These are phyloP conservation scores for Pseudolycoriella hygida DNA, from an alignment of 2,888 invertebrate genomes.

Conservation along the genomic window DNA sequence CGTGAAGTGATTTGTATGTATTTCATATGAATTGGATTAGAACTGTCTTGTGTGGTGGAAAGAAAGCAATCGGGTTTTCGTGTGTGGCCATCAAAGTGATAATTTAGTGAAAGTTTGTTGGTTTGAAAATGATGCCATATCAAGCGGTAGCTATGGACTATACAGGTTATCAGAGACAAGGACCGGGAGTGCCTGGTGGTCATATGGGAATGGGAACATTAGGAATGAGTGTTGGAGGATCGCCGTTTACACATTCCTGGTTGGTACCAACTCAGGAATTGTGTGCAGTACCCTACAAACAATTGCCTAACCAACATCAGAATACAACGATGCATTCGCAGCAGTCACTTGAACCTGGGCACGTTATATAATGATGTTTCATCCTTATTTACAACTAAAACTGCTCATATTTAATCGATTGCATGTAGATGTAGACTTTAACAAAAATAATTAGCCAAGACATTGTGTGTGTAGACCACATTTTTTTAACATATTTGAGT, in stretches of 20 bases:
- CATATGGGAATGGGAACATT: constrained; percentile 33
- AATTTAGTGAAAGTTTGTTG: not conserved
- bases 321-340: constrained; percentile 25
- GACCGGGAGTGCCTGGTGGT: constrained; percentile 22
- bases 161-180: constrained; percentile 47
- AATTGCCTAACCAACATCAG: constrained; percentile 33
- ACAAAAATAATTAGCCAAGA: too few relatives aligned
- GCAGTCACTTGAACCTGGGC: constrained; percentile 66
- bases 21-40: not conserved
- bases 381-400: constrained; percentile 17
- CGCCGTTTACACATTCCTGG: constrained; percentile 86
- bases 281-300: constrained; percentile 72
- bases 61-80: not conserved
- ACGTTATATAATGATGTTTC: constrained; percentile 37
- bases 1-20: not conserved
- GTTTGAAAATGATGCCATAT: constrained; percentile 55
- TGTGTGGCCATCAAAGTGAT: not conserved
- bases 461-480: too few relatives aligned
- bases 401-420: not conserved
- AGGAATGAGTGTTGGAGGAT: constrained; percentile 33
- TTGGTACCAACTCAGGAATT: constrained; percentile 85
- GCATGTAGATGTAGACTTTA: too few relatives aligned
- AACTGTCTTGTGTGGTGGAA: not conserved
- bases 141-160: constrained; percentile 80
- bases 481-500: too few relatives aligned